Base-by-base conservation (phyloP, 2,797 vertebrate species). In the Schizopygopsis pylzovi region DNA sequence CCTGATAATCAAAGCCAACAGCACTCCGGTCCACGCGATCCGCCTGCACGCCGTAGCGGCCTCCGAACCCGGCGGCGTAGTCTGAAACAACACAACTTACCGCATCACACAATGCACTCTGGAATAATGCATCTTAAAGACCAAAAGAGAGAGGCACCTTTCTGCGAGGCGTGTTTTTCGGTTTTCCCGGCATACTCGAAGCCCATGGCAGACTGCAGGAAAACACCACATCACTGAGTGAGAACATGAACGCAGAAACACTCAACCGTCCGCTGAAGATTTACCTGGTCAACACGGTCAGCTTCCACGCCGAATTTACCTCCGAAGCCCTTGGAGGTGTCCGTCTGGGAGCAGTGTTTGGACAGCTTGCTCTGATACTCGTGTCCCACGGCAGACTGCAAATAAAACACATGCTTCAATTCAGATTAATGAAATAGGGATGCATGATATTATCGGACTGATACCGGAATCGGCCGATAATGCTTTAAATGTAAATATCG, bases 141-240 rank as follows among this genome's bases (percentile, higher is more conserved):
- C 15, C 67, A 22, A 67, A 8, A 18, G 54, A 15, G 11, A 11
- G 54, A 54, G 4, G 83, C 82, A 99, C 98, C 98, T 98, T 96
- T 99, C 93, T 99, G 98, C 0, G 98, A 99, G 15, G 97, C 97
- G 0, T 99, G 98, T 86, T 99, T 99, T 94, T 99, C 98, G 0
- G 97, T 98, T 92, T 98, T 98, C 41, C 97, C 98, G 39, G 97
- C 95, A 65, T 99, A 99, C 81, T 99, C 98, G 33, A 99, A 99
- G 37, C 97, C 98, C 25, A 99, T 95, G 0, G 98, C 98, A 49
- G 98, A 99, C 98, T 99, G 94, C 6, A 94, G 92, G 65, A 63
- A 25, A 1, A 65, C n/a, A 80, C 4, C 59, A 28, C 25, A 13
- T 18, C 61, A 28, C 61, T 4, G 37, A 39, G 28, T 6, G 37